Evolutionary conservation across 2,888 invertebrate species (phyloP).

Genomic region (Nymphalis polychloros): DNA sequence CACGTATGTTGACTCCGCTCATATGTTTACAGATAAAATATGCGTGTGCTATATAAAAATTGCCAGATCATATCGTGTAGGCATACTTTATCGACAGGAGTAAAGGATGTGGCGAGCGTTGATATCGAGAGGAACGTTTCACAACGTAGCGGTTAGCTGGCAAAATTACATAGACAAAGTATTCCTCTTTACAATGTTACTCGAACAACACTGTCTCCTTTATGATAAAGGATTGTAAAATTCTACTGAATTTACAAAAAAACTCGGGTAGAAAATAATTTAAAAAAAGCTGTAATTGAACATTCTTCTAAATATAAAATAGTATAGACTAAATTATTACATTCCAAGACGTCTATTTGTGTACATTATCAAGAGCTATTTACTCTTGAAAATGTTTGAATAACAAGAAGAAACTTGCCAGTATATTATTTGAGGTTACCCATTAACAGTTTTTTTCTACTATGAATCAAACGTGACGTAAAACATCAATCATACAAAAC

Average conservation of each 20-base stretch:
- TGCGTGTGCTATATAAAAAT: constrained; percentile 37
- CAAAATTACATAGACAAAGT: constrained; percentile 16
- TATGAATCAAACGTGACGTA: constrained; percentile 8
- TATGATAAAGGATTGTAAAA: not conserved
- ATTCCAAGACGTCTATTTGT: constrained; percentile 6
- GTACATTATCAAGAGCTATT: constrained; percentile 1
- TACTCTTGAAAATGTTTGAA: too few relatives aligned
- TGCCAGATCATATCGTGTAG: constrained; percentile 37
- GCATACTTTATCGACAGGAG: constrained; percentile 49
- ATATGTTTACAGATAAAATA: constrained; percentile 21
- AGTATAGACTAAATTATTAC: not conserved
- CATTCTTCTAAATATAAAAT: constrained; percentile 2
- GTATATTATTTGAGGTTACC: not conserved
- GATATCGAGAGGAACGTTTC: constrained; percentile 52
- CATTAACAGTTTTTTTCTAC: not conserved
- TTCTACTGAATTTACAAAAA: too few relatives aligned
- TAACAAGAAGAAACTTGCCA: constrained; percentile 1
- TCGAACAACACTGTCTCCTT: not conserved
- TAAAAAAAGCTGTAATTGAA: not conserved
- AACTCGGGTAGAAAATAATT: too few relatives aligned
- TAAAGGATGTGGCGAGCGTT: constrained; percentile 56
- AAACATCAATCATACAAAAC: constrained; percentile 13
- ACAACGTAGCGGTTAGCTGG: constrained; percentile 41
- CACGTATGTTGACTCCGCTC: not conserved
- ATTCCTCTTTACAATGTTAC: constrained; percentile 4